These are phyloP conservation scores for Anseranas semipalmata DNA, from an alignment of 2,113 vertebrate species.

Conservation along the genomic window DNA sequence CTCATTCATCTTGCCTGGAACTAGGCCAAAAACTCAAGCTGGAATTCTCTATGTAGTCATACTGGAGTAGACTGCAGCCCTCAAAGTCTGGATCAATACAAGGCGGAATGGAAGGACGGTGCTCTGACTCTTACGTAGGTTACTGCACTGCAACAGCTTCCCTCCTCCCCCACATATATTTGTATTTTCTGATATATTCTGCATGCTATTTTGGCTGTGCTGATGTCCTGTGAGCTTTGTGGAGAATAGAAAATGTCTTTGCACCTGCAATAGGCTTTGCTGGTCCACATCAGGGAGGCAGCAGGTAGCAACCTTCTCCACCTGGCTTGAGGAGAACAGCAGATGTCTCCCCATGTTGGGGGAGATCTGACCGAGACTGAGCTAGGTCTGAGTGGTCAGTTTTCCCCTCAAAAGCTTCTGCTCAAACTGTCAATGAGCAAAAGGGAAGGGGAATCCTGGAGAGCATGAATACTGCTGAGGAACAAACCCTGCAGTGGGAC, in stretches of 20 bases:
- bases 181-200: neutral
- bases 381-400: neutral
- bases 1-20: neutral
- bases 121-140: neutral
- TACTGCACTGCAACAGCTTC: neutral
- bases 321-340: neutral
- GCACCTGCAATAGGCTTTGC: neutral
- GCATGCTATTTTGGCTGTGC: accelerated
- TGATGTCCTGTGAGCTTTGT: neutral
- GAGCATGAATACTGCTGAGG: neutral
- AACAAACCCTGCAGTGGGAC: neutral
- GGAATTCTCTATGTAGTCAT: neutral
- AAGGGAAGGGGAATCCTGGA: neutral
- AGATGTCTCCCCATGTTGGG: neutral
- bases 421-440: neutral
- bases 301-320: neutral
- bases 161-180: neutral
- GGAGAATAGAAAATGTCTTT: too few species aligned
- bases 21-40: neutral
- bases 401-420: neutral
- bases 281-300: neutral
- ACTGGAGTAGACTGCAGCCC: neutral
- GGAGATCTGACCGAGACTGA: neutral
- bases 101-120: neutral
- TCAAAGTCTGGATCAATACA: neutral